A percentile compares a stretch with the other conserved stretches of the same genome.
phyloP scores from a whole-genome alignment of 2,113 vertebrate species.

The Dicaeum eximium region DNA sequence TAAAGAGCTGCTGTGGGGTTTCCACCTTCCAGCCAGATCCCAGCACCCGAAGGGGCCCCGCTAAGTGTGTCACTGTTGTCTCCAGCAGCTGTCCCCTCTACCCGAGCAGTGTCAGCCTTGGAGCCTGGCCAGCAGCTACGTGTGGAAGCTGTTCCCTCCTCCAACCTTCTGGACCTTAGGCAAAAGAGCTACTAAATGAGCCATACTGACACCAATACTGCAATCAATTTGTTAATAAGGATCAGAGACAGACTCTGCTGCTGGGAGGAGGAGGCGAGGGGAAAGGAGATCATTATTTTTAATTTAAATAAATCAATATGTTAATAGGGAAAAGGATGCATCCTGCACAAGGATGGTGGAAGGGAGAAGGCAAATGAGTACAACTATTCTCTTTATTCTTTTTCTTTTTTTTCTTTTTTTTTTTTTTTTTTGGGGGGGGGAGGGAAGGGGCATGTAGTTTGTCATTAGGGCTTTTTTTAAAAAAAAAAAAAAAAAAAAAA shows the following conservation, averaged over 20 bases:
- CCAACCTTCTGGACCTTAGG: constrained; percentile 49
- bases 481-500: too few species aligned
- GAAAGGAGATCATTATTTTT: constrained; percentile 67
- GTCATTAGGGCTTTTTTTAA: neutral
- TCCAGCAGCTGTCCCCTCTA: constrained; percentile 33
- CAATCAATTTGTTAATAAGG: constrained; percentile 65
- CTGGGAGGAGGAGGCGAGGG: constrained; percentile 26
- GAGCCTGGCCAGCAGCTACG: constrained; percentile 25
- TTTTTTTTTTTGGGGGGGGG: neutral
- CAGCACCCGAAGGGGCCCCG: neutral
- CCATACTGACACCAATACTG: constrained; percentile 64
- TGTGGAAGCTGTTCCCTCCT: constrained; percentile 36
- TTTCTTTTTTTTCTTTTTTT: too few species aligned
- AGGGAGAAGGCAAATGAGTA: neutral
- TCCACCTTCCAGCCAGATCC: neutral
- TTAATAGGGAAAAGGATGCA: constrained; percentile 42
- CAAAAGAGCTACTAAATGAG: constrained; percentile 62
- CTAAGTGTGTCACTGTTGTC: neutral
- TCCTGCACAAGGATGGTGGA: neutral
- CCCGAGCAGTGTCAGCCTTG: neutral
- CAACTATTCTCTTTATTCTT: neutral
- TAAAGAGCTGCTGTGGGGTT: neutral
- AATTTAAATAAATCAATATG: constrained; percentile 69
- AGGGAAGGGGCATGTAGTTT: neutral
- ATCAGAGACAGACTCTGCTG: constrained; percentile 33